Base-by-base conservation (phyloP, 2,888 invertebrate genomes). In the Drosophila testacea region DNA sequence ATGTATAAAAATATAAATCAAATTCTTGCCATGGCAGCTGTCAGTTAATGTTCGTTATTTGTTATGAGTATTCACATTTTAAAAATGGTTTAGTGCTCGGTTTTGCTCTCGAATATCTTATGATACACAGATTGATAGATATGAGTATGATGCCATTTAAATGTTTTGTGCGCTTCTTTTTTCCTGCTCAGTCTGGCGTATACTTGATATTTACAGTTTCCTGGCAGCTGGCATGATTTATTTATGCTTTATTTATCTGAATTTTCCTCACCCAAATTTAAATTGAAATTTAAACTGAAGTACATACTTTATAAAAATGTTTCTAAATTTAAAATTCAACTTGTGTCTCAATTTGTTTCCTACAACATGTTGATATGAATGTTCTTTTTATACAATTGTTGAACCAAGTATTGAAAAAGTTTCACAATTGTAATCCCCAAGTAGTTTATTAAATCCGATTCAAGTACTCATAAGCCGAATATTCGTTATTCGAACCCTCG, bases 1-100 rank as follows among this genome's bases (percentile, higher is more conserved):
- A 55, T 36, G 48, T 28, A 36, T 44, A 32, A 27, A 41, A 28
- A 46, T 22, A 80, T 73, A 77, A 80, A 80, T 80, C 84, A 54
- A 65, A 63, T 62, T 54, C 50, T 57, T 63, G 55, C 48, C 68
- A 30, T 65, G 56, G 47, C 70, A 76, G 66, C 83, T 72, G 75
- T 59, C 85, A 77, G 65, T 71, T 44, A 60, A 41, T 28, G 28
- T 56, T 56, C 38, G 30, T 56, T 51, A 61, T 27, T 38, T 16
- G 34, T 32, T 36, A 9, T 7, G 4, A 10, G 41, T 13, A 39
- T 32, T 61, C 51, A 42, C 47, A 69, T 62, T 76, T 67, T 27
- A 60, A 50, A 38, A 42, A 48, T 6, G 34, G 22, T 55, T 54
- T 27, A 34, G 22, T 22, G 34, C 42, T 52, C 52, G 27, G 2